Base-by-base conservation (phyloP, 2,888 invertebrate species). In the Pollenia griseotomentosa region DNA sequence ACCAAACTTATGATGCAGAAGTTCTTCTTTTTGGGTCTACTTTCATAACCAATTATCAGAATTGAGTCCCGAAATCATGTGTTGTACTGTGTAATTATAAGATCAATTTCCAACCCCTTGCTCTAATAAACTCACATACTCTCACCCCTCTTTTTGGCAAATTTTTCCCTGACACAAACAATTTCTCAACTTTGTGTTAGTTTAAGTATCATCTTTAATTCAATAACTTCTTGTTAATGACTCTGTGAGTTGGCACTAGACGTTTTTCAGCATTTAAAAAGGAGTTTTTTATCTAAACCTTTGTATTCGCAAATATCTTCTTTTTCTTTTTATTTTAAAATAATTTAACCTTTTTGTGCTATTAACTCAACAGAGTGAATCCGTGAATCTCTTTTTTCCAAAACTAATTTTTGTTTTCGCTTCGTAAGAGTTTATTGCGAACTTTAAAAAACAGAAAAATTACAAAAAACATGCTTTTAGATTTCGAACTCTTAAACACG, bases 401-500 rank as follows among this genome's bases (percentile, higher is more conserved):
- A 77, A 63, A 42, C 42, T 63, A 0, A 5, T 42, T 10, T n/a
- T n/a, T 42, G n/a, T 63, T 42, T 63, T 61, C n/a, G 40, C n/a
- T 16, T 9, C 42, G 61, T 16, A 14, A 63, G 61, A 63, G 61
- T 59, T 40, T 14, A 16, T 9, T 4, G 42, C 16, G 10, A 63
- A 63, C 2, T 14, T 10, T 33, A 1, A 51, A 59, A 33, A 59
- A 40, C 16, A n/a, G 8, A 8, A 55, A 19, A 19, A 19, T 19
- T 19, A 19, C 19, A 71, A 65, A 80, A 33, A 33, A 33, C 33
- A 33, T 33, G 2, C 33, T 80, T 80, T 71, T 80, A 80, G 80
- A 80, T 80, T 80, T 71, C 57, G 65, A 80, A 80, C 71, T 71
- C 63, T 71, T 80, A 80, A 80, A 80, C 80, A 80, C 71, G 80